phyloP scores from a whole-genome alignment of 2,113 vertebrate genomes.

The Planiliza haematocheilus region DNA sequence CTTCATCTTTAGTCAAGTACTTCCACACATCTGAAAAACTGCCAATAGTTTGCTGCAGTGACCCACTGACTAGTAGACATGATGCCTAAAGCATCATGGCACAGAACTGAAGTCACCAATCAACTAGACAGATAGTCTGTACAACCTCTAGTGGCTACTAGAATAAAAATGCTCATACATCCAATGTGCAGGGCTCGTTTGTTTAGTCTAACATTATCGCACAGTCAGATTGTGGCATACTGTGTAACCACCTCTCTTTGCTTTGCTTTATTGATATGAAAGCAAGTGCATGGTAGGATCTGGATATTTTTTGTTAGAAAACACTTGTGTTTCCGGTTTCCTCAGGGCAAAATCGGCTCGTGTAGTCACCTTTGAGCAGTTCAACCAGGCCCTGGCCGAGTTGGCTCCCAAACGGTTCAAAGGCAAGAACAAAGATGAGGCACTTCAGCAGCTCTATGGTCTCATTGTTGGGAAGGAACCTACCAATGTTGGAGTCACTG shows the following conservation, averaged over 20 bases:
- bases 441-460: conserved; percentile 80
- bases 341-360: conserved; percentile 85
- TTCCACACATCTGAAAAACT: too few species aligned
- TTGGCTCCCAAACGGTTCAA: conserved; percentile 88
- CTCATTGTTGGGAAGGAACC: conserved; percentile 90
- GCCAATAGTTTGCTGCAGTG: too few species aligned
- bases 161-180: too few species aligned
- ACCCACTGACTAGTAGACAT: too few species aligned
- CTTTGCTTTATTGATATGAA: neutral
- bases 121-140: too few species aligned
- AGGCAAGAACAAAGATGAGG: conserved; percentile 84
- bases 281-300: neutral
- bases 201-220: neutral
- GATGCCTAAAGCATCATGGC: too few species aligned
- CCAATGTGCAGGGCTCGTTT: neutral
- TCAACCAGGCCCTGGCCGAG: conserved; percentile 87
- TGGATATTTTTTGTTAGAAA: conserved; percentile 5
- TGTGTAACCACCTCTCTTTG: neutral
- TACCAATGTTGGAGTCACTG: conserved; percentile 80
- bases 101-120: too few species aligned
- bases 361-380: conserved; percentile 89
- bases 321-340: conserved; percentile 49
- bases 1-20: too few species aligned
- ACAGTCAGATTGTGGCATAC: neutral
- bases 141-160: too few species aligned